Conservation (phyloP, 2,888 invertebrate species). For the Meghimatium bilineatum region DNA sequence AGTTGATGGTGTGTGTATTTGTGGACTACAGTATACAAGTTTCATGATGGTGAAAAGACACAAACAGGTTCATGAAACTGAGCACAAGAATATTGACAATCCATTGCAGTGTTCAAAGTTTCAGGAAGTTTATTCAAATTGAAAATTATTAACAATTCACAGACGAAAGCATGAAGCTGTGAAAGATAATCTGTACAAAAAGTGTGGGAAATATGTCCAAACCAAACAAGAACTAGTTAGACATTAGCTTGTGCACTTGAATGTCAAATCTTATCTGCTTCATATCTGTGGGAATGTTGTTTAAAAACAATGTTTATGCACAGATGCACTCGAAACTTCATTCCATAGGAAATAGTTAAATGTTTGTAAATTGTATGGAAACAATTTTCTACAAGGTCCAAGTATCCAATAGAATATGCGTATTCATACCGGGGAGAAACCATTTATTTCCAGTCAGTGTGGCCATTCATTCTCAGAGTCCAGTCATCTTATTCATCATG, state of each 20-base stretch:
- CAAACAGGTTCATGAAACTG: conserved; percentile 2
- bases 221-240: conserved; percentile 27
- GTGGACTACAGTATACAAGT: conserved; percentile 17
- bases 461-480: conserved; percentile 33
- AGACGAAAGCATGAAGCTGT: conserved; percentile 24
- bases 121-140: conserved; percentile 7
- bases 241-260: conserved; percentile 28
- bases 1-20: background rate
- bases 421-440: conserved; percentile 32
- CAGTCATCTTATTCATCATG: conserved; percentile 31
- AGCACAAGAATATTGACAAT: background rate
- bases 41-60: conserved; percentile 9
- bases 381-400: conserved; percentile 27
- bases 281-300: conserved; percentile 29
- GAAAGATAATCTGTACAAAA: conserved; percentile 16
- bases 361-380: conserved; percentile 22
- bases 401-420: conserved; percentile 29
- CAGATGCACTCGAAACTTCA: conserved; percentile 39
- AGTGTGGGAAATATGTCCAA: conserved; percentile 19
- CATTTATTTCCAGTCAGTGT: conserved; percentile 30
- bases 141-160: conserved; percentile 18
- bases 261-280: conserved; percentile 1
- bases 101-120: conserved; percentile 15
- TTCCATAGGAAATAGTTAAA: conserved; percentile 24
- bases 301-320: conserved; percentile 33